Conservation (phyloP, 2,797 vertebrate species). For the Anabas testudineus region DNA sequence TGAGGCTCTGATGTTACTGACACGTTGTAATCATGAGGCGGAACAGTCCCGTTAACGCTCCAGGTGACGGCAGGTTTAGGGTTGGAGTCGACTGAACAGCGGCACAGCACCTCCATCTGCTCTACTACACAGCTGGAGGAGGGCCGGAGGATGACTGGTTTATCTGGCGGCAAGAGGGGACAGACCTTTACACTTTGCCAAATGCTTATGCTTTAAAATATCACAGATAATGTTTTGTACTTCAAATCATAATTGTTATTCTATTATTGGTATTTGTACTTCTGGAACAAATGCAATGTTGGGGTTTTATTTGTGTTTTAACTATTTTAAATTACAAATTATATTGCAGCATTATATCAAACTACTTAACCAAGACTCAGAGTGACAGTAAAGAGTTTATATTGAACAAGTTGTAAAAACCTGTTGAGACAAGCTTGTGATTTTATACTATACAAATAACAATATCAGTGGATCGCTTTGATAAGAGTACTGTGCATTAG, state of each 20-base stretch:
- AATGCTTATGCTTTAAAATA: background rate
- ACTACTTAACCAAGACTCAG: too few species aligned
- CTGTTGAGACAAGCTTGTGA: background rate
- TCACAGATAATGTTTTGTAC: background rate
- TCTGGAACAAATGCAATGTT: too few species aligned
- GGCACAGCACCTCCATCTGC: slow-evolving; percentile 66
- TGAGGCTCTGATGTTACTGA: slow-evolving; percentile 50
- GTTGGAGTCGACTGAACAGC: slow-evolving; percentile 82
- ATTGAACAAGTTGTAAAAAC: too few species aligned
- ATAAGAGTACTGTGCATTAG: too few species aligned
- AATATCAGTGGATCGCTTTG: too few species aligned
- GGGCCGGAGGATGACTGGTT: slow-evolving; percentile 72
- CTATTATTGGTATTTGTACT: too few species aligned
- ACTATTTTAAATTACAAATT: too few species aligned
- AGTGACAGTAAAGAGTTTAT: too few species aligned
- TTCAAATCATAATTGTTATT: too few species aligned
- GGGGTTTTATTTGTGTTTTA: too few species aligned
- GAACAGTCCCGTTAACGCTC: slow-evolving; percentile 79
- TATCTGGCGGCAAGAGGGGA: slow-evolving; percentile 68
- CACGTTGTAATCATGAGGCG: slow-evolving; percentile 73
- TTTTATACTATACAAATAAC: background rate
- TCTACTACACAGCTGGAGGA: slow-evolving; percentile 72
- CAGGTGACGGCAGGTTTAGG: slow-evolving; percentile 83
- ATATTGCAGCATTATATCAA: too few species aligned
- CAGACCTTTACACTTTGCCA: background rate